Evolutionary conservation across 2,113 vertebrate species (phyloP).

Genomic region (Neotoma lepida): DNA sequence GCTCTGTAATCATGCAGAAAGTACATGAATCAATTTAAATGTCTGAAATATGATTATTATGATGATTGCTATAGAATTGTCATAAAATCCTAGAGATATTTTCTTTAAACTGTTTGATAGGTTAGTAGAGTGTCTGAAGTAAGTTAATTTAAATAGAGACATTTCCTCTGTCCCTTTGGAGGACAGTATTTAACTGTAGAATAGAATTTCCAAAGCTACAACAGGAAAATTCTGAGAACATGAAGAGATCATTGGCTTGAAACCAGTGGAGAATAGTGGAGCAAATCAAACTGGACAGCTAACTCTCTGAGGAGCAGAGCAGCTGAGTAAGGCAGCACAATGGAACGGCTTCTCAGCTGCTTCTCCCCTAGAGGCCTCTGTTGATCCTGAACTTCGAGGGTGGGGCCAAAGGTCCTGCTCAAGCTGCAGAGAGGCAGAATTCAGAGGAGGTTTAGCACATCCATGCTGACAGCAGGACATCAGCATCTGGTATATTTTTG

Average conservation of each 20-base stretch:
- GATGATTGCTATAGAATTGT: neutral
- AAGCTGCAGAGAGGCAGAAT: neutral
- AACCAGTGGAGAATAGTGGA: neutral
- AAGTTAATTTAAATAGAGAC: neutral
- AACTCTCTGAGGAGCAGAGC: neutral
- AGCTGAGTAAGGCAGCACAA: too few species aligned
- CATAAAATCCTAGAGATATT: neutral
- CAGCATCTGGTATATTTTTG: neutral
- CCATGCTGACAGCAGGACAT: neutral
- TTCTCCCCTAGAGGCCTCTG: neutral
- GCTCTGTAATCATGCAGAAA: neutral
- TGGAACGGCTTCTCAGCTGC: neutral
- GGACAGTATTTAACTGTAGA: neutral
- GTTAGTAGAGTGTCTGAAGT: neutral
- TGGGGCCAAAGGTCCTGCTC: neutral
- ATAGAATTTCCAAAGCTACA: neutral
- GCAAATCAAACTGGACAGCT: neutral
- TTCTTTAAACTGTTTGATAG: neutral
- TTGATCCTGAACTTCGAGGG: neutral
- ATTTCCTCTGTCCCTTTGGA: neutral
- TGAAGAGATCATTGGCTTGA: neutral
- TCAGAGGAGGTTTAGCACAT: neutral
- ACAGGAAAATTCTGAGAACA: neutral
- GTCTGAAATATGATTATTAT: neutral
- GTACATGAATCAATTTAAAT: neutral